Evolutionary conservation across 2,113 vertebrate species (phyloP).

Genomic region (Suricata suricatta): DNA sequence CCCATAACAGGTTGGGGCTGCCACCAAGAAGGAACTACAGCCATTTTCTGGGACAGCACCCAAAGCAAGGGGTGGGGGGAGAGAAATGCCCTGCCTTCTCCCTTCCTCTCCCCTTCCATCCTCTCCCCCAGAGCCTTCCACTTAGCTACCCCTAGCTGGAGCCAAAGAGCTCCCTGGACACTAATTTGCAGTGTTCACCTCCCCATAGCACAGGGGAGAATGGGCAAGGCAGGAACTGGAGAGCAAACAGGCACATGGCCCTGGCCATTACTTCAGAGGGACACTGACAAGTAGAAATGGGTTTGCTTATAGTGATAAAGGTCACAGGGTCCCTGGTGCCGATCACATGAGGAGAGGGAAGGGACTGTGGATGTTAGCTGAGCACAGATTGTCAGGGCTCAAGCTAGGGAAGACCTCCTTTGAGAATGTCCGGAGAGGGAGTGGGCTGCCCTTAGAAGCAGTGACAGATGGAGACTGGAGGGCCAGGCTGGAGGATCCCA

Average conservation of each 20-base stretch:
- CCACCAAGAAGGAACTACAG: background rate
- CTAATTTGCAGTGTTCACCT: background rate
- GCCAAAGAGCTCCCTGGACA: background rate
- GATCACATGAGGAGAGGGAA: background rate
- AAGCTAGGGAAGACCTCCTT: background rate
- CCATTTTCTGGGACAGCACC: background rate
- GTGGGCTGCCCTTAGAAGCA: background rate
- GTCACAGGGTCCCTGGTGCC: fast-evolving
- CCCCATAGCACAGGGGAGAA: background rate
- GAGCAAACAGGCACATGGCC: background rate
- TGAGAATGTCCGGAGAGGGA: background rate
- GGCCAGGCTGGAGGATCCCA: too few relatives aligned
- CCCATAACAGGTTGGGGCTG: fast-evolving
- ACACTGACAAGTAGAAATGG: background rate
- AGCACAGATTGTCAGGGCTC: background rate
- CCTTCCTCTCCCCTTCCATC: too few relatives aligned
- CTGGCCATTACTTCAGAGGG: background rate
- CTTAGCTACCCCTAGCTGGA: background rate
- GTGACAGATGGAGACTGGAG: too few relatives aligned
- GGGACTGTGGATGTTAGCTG: background rate
- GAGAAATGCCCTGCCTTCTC: background rate
- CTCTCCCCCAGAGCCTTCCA: background rate
- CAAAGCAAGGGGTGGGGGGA: background rate
- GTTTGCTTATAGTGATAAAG: background rate
- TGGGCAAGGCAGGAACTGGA: background rate